Conservation (phyloP, 2,888 invertebrate species). For the Xestia sexstrigata region DNA sequence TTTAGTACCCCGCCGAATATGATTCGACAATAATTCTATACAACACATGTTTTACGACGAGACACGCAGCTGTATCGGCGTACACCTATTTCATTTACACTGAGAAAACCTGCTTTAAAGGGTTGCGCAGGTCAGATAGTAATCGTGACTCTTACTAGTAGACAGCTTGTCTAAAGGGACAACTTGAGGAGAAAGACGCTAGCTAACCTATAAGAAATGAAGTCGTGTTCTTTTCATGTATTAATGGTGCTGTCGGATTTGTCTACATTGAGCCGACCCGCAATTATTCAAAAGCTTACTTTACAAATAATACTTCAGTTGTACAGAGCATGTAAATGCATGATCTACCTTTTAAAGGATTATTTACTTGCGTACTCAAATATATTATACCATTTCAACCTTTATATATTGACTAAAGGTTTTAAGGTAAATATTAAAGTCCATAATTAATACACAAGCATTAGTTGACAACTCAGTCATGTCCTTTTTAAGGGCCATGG, state of each 20-base stretch:
- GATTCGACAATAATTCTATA: slow-evolving; percentile 1
- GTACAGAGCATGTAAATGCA: not conserved
- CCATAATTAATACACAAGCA: not conserved
- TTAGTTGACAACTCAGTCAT: not conserved
- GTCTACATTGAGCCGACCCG: not conserved
- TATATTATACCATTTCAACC: not conserved
- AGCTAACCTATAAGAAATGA: not conserved
- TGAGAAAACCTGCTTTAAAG: slow-evolving; percentile 40
- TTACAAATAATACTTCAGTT: not conserved
- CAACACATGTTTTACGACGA: not conserved
- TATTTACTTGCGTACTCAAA: not conserved
- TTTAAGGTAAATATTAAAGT: slow-evolving; percentile 2
- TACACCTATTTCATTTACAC: slow-evolving; percentile 23
- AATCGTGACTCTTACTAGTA: slow-evolving; percentile 15
- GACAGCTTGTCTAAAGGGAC: slow-evolving; percentile 11
- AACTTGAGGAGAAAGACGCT: slow-evolving; percentile 4
- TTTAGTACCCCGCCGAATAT: not conserved
- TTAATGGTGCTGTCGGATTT: not conserved
- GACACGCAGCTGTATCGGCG: not conserved
- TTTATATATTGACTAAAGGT: not conserved
- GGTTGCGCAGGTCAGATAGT: slow-evolving; percentile 29
- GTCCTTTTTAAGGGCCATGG: slow-evolving; percentile 29
- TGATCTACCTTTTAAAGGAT: not conserved
- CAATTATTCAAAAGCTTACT: not conserved
- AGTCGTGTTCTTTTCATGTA: slow-evolving; percentile 4